Percentiles rank a stretch among this genome's conserved stretches.
These are phyloP conservation scores for Nowickia ferox DNA, from an alignment of 2,888 invertebrate genomes.

Conservation along the genomic window DNA sequence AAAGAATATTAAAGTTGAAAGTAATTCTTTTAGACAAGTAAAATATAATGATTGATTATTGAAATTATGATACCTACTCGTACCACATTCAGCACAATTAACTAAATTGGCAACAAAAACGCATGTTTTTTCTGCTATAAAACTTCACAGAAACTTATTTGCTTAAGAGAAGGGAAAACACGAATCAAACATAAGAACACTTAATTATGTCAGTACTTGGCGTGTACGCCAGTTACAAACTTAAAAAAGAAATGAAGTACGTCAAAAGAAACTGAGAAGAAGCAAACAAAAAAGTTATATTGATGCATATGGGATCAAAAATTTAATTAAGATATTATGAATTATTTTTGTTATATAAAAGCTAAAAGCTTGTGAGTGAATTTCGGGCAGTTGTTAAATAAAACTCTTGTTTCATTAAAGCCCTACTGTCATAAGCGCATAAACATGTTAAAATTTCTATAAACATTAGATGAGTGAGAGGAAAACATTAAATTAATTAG, in stretches of 20 bases:
- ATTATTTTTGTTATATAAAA: no score
- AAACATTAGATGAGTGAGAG: no score
- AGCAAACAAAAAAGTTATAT: neutral
- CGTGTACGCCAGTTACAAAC: constrained; percentile 49
- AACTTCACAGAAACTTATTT: neutral
- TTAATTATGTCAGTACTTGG: constrained; percentile 49
- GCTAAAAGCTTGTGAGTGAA: no score
- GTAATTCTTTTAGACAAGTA: neutral
- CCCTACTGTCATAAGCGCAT: no score
- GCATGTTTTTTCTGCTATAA: neutral
- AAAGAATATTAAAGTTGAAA: neutral
- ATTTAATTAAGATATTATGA: no score
- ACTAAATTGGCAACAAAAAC: constrained; percentile 40
- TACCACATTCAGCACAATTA: constrained; percentile 40
- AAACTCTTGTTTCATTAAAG: no score
- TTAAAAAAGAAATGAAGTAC: neutral
- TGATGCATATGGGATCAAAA: no score
- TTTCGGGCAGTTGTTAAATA: no score
- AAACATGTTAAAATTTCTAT: no score
- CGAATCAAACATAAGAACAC: constrained; percentile 27
- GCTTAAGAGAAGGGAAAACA: neutral
- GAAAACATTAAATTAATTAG: no score
- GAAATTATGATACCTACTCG: constrained; percentile 7
- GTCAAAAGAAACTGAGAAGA: neutral
- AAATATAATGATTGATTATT: constrained; percentile 50